Evolutionary conservation across 2,113 vertebrate genomes (phyloP), one percentile per base, ranked within the genome.

Genomic region (Microtus pennsylvanicus): DNA sequence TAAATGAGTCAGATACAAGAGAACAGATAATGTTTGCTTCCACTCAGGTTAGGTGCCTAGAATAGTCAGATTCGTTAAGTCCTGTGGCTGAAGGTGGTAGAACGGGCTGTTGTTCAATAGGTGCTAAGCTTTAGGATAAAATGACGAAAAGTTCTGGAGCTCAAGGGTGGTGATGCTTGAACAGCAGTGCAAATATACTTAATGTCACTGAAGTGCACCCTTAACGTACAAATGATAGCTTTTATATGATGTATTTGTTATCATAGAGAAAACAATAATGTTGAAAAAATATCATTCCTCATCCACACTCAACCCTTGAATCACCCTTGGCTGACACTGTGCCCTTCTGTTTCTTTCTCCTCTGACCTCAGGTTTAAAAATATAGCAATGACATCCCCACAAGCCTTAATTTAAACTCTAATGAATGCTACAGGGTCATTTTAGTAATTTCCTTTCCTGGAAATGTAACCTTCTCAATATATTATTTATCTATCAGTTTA

Each of bases 351-450:
- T 61, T 83, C 42, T 89, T 91, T 90, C 45, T 30, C 74, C 24
- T 93, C 45, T 83, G 81, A 90, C 70, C 81, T 95, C 70, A 86
- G 33, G 24, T 93, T 89, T 58, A 86, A 89, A 97, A 95, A 47
- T 83, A 72, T 22, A 93, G 78, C 10, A 50, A 33, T 50, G 24
- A 1, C 35, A 87, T 80, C 75, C 78, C 35, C 69, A 74, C 26
- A 45, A 47, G 50, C 58, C 75, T 96, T 95, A 93, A 90, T 94
- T 91, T 93, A 95, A 95, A 77, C 52, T 72, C 94, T 81, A 24
- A 45, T 91, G 89, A n/a, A 47, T 55, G 90, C 42, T 38, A 19
- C 77, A 94, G 96, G 61, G 77, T 94, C 92, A 94, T 61, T 65
- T 90, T 26, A 87, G 45, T 85, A 74, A 92, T 78, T 88, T 90